Evolutionary conservation across 2,797 vertebrate species (phyloP), one percentile per base, ranked within the genome.

Genomic region (Pogonophryne albipinna): DNA sequence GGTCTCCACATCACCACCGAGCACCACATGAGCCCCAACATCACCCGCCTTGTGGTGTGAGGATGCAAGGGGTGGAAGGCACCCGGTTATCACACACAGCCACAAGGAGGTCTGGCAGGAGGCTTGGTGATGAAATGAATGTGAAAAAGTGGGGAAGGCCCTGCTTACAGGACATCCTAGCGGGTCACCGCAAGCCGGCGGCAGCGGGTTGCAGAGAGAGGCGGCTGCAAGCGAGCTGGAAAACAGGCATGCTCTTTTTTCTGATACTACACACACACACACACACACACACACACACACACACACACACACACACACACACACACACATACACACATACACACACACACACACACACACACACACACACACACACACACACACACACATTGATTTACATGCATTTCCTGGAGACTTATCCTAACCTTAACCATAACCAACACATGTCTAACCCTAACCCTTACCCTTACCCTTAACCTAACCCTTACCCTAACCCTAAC

Each of bases 61-160:
- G 62, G 87, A 76, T 49, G 77, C 71, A 60, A 38, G 76, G 51
- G 58, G 34, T 60, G 76, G 67, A 84, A 80, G 79, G 79, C 74
- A 79, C 72, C 84, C 76, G 42, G 79, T 78, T 74, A 85, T 84
- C 84, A 79, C 52, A 46, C 65, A 10, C 46, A 31, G 81, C 83
- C 89, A 71, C 84, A 83, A 81, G 76, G 66, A 85, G 83, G 84
- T 87, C 85, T 90, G 85, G 83, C 83, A 83, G 67, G 47, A 76
- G 79, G 17, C 45, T 52, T 0, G 9, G 74, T 73, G 83, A 88
- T 78, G 80, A 85, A 77, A 79, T 69, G 73, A 80, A 80, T 71
- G 79, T 75, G 80, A 82, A 78, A 66, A 71, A 85, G 58, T 42
- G 69, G 71, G 61, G 58, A 76, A 83, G 57, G 79, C 74, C 73